Evolutionary conservation across 2,113 vertebrate species (phyloP).

Genomic region (Cyprinodon brontotheroides): DNA sequence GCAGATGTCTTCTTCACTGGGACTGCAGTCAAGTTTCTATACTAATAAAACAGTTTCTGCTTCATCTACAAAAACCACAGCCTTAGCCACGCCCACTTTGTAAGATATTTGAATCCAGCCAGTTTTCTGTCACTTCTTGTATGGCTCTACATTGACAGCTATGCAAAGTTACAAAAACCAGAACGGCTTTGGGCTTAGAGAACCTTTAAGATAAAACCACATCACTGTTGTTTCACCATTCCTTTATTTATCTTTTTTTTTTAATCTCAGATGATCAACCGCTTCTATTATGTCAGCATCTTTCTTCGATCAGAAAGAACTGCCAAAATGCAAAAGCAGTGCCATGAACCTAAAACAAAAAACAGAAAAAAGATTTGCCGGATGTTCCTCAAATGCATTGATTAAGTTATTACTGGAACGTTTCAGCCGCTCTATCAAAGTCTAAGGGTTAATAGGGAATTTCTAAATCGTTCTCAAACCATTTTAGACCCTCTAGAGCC

Average conservation of each 20-base stretch:
- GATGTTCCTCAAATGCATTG: not conserved
- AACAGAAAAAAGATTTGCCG: not conserved
- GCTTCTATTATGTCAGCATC: not conserved
- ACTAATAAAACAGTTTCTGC: slow-evolving; percentile 14
- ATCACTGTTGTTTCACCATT: slow-evolving; percentile 48
- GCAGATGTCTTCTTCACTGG: slow-evolving; percentile 27
- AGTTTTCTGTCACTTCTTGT: slow-evolving; percentile 39
- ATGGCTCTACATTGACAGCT: slow-evolving; percentile 62
- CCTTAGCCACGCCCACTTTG: slow-evolving; percentile 44
- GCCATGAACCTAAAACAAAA: not conserved
- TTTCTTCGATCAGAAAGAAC: not conserved
- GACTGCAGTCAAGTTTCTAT: slow-evolving; percentile 27
- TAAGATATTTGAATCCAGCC: not conserved
- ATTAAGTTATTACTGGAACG: too few species aligned
- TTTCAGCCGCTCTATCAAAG: too few species aligned
- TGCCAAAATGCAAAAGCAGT: too few species aligned
- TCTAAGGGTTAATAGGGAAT: too few species aligned
- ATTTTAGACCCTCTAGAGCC: too few species aligned
- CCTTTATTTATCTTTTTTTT: slow-evolving; percentile 12
- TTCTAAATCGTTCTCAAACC: too few species aligned
- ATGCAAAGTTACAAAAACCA: slow-evolving; percentile 54
- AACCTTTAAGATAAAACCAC: slow-evolving; percentile 52
- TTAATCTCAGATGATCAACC: not conserved
- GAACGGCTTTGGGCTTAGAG: slow-evolving; percentile 49
- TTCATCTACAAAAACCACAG: slow-evolving; percentile 43